Base-by-base conservation (phyloP, 1,140 invertebrate genomes). In the Zaprionus davidi region DNA sequence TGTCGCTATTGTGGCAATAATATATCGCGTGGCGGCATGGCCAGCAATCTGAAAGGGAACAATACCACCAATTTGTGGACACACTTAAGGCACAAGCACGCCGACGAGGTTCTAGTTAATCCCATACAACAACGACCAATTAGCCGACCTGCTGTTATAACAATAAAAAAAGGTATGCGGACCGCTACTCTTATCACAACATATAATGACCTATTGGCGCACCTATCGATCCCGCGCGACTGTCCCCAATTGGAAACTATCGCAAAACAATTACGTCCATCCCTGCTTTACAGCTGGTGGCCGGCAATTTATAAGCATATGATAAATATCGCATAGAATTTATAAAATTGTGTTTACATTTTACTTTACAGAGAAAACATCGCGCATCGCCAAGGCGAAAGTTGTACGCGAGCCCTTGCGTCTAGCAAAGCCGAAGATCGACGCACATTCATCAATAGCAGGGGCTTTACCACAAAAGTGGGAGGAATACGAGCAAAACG, bases 11-110 rank as follows among this genome's bases (percentile, higher is more conserved):
- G 84, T 56, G 84, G 84, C 53, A 88, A 90, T 26, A 88, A 88
- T 78, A 88, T 88, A 81, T 88, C 84, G 84, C 84, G 84, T 79
- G 84, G 84, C 24, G 84, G 84, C 55, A 90, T 90, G 85, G 78
- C 84, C 26, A 88, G 84, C 81, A 88, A 88, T 44, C 71, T 88
- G 5, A 88, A 88, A 69, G 84, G 84, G 11, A 88, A 90, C 56
- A 88, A 88, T 66, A 88, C 84, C 2, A 88, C 84, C 26, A 88
- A 88, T 81, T 36, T 88, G 51, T 88, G 84, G 84, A 88, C 84
- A 24, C 84, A 88, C 65, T 71, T 88, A 49, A 70, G 84, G 20
- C 85, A 88, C 71, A 88, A 88, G 59, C 84, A 88, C 44, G 71
- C 75, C n/a, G 84, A 88, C 26, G 81, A 88, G 62, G 84, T 88